These are phyloP conservation scores for Octomys mimax DNA, from an alignment of 2,797 vertebrate species.

Conservation along the genomic window DNA sequence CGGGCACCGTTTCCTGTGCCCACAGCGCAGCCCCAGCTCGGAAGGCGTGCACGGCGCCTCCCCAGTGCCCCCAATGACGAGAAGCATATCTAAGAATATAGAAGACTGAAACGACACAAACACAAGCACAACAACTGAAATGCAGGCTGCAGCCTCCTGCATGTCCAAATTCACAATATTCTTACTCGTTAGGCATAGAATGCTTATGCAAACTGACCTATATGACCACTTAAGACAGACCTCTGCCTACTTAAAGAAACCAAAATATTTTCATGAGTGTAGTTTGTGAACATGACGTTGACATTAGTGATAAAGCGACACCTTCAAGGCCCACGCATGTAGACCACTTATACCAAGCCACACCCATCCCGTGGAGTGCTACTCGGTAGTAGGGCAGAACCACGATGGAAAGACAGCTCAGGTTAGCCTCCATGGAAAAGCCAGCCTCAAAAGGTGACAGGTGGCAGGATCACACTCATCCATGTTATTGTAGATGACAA, in stretches of 20 bases:
- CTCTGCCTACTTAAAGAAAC: neutral
- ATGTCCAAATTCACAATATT: neutral
- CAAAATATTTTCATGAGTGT: neutral
- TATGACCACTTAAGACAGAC: no score
- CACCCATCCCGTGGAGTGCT: fast-evolving
- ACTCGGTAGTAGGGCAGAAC: fast-evolving
- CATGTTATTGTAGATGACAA: neutral
- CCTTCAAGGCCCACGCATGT: no score
- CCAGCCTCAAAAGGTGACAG: fast-evolving
- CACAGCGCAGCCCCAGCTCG: fast-evolving
- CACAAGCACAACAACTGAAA: neutral
- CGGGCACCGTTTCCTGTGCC: neutral
- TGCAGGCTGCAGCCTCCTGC: fast-evolving
- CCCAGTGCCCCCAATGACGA: neutral
- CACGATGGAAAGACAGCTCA: fast-evolving
- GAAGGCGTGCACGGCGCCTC: fast-evolving
- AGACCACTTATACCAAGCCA: fast-evolving
- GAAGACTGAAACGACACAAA: neutral
- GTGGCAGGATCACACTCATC: fast-evolving
- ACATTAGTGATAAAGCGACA: neutral
- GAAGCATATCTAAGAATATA: neutral
- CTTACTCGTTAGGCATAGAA: neutral
- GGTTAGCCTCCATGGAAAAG: no score
- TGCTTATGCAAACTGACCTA: neutral
- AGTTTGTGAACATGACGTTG: no score